Evolutionary conservation across 2,888 invertebrate species (phyloP).

Genomic region (Microchrysa polita): DNA sequence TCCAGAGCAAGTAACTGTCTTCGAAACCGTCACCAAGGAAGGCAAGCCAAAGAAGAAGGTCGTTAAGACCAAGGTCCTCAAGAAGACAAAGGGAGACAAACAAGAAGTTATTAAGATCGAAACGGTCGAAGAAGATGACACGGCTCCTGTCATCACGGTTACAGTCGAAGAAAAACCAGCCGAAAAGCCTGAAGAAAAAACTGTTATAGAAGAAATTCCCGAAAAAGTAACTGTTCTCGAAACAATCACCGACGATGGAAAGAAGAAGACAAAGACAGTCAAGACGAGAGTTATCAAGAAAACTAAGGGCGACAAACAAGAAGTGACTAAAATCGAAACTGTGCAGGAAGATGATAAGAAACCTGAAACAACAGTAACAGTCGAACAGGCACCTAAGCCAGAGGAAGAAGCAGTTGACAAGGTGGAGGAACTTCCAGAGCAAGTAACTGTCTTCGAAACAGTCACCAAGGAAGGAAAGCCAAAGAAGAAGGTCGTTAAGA

Average conservation of each 20-base stretch:
- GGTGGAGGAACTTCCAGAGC: conserved; percentile 55
- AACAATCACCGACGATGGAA: conserved; percentile 52
- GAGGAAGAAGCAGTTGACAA: conserved; percentile 47
- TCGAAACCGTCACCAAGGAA: conserved; percentile 55
- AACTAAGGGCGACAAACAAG: conserved; percentile 58
- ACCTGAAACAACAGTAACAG: conserved; percentile 57
- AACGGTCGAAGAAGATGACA: conserved; percentile 52
- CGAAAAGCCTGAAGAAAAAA: conserved; percentile 3
- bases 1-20: conserved; percentile 57
- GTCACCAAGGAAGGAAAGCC: conserved; percentile 61
- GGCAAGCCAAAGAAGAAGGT: conserved; percentile 55
- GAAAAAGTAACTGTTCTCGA: conserved; percentile 58
- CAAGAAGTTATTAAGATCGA: conserved; percentile 51
- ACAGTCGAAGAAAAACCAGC: conserved; percentile 57
- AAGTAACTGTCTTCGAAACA: conserved; percentile 63
- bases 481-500: conserved; percentile 57
- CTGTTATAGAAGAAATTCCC: conserved; percentile 56
- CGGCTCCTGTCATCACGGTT: conserved; percentile 54
- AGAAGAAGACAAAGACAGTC: conserved; percentile 54
- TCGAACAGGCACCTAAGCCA: conserved; percentile 53
- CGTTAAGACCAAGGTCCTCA: conserved; percentile 55
- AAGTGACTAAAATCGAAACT: conserved; percentile 61
- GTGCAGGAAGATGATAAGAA: conserved; percentile 60
- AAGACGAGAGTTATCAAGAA: conserved; percentile 59
- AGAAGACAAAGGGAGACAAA: conserved; percentile 60